These are phyloP conservation scores for Hyperoplus lanceolatus DNA, from an alignment of 2,797 vertebrate genomes.

Conservation along the genomic window DNA sequence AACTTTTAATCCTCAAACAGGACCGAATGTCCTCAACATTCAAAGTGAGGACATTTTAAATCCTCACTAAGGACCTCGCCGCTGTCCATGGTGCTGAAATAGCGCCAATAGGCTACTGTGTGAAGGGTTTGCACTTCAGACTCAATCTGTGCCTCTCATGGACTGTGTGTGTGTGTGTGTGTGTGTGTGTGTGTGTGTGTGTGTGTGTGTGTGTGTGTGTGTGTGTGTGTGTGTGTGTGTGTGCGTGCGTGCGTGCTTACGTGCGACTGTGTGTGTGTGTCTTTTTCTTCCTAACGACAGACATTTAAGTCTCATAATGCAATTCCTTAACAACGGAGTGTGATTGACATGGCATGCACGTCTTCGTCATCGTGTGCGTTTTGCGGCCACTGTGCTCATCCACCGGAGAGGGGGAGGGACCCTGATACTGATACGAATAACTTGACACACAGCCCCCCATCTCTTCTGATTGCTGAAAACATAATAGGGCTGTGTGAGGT, in stretches of 20 bases:
- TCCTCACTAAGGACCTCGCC: background rate
- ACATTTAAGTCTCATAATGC: slow-evolving; percentile 9
- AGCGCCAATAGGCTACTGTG: background rate
- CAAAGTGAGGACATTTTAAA: background rate
- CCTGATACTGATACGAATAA: slow-evolving; percentile 38
- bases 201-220: slow-evolving; percentile 4
- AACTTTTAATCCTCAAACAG: background rate
- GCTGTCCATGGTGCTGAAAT: slow-evolving; percentile 75
- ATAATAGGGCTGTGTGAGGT: slow-evolving; percentile 67
- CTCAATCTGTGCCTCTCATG: slow-evolving; percentile 19
- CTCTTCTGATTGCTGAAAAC: slow-evolving; percentile 72
- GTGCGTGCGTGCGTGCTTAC: background rate
- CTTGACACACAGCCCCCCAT: slow-evolving; percentile 58
- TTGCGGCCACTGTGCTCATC: slow-evolving; percentile 45
- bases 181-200: background rate
- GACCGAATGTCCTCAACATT: background rate
- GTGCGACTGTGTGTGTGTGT: no score
- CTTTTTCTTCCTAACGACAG: background rate
- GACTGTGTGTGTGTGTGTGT: background rate
- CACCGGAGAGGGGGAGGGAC: slow-evolving; percentile 3
- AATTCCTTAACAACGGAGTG: slow-evolving; percentile 44
- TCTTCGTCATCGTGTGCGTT: slow-evolving; percentile 61
- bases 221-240: background rate
- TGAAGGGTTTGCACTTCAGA: background rate
- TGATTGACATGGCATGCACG: slow-evolving; percentile 73